Percentiles rank a stretch among this genome's conserved stretches.
These are phyloP conservation scores for Eucera pruinosa DNA, from an alignment of 2,888 invertebrate genomes.

Conservation along the genomic window DNA sequence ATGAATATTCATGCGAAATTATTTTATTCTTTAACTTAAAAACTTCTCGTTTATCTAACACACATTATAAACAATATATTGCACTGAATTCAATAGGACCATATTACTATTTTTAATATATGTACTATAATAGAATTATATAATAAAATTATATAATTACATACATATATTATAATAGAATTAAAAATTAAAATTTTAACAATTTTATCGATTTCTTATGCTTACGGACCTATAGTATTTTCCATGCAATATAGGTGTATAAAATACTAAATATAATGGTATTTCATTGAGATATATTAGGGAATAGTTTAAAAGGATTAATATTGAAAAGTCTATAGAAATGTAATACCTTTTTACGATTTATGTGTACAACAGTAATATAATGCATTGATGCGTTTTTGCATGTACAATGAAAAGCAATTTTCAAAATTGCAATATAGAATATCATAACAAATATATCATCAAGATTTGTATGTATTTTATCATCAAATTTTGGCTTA, in stretches of 20 bases:
- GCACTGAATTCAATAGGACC: constrained; percentile 1
- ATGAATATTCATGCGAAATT: no score
- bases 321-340: constrained; percentile 12
- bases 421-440: constrained; percentile 20
- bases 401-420: constrained; percentile 31
- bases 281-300: constrained; percentile 3
- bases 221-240: constrained; percentile 1
- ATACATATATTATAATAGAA: no score
- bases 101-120: no score
- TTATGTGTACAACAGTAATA: constrained; percentile 8
- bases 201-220: neutral
- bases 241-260: neutral
- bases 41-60: neutral
- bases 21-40: neutral
- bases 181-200: no score
- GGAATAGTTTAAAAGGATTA: constrained; percentile 2
- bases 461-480: constrained; percentile 4
- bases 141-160: no score
- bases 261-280: constrained; percentile 4
- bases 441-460: constrained; percentile 20
- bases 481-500: constrained; percentile 14
- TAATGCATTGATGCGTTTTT: constrained; percentile 25
- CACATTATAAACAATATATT: constrained; percentile 6
- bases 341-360: constrained; percentile 13
- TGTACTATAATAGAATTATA: no score